Evolutionary conservation across 2,797 vertebrate genomes (phyloP).

Genomic region (Eremophila alpestris): DNA sequence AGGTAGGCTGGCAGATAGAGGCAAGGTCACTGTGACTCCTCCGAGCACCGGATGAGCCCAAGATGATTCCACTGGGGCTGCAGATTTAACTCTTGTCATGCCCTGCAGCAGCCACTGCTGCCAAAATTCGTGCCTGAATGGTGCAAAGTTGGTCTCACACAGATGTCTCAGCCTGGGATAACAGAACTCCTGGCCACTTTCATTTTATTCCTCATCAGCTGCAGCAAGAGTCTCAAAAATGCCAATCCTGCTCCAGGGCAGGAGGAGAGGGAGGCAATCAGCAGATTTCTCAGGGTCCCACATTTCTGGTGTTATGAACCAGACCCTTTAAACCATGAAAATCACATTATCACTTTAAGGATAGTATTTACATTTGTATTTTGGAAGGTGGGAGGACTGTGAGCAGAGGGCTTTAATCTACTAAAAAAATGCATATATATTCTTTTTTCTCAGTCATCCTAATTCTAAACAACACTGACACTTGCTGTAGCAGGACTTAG

Average conservation of each 20-base stretch:
- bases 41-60: background rate
- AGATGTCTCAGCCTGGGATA: background rate
- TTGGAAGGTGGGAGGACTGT: background rate
- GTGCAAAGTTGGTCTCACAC: background rate
- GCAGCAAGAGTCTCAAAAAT: background rate
- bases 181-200: background rate
- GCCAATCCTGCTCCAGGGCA: background rate
- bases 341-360: background rate
- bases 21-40: conserved; percentile 54
- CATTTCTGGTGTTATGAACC: background rate
- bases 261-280: background rate
- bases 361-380: background rate
- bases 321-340: background rate
- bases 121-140: background rate
- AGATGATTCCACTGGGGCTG: background rate
- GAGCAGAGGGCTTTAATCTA: background rate
- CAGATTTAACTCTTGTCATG: background rate
- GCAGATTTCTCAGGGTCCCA: background rate
- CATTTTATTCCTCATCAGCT: background rate
- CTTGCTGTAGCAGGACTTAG: background rate
- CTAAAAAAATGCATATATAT: rapidly evolving
- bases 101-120: background rate
- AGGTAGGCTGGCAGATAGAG: conserved; percentile 50
- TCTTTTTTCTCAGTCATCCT: background rate
- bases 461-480: background rate